Percentiles rank a stretch among this genome's conserved stretches.
phyloP scores from a whole-genome alignment of 2,797 vertebrate genomes.

The Notoglanidium macrostoma region DNA sequence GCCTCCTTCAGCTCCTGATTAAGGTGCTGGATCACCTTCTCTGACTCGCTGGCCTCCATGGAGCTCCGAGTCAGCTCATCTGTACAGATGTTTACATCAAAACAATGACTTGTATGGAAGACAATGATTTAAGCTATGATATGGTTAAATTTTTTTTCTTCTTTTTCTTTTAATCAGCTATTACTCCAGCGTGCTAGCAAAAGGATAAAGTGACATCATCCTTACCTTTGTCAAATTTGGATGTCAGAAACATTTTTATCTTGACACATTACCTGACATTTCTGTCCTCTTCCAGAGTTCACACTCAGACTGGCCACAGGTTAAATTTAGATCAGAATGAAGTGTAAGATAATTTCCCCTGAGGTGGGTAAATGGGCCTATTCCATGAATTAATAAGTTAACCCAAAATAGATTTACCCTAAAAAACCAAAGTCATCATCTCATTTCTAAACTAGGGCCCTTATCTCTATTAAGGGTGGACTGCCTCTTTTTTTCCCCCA shows the following conservation, averaged over 20 bases:
- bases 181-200: not conserved
- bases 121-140: not conserved
- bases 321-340: slow-evolving; percentile 67
- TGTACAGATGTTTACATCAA: slow-evolving; percentile 60
- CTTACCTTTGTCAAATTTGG: not conserved
- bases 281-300: slow-evolving; percentile 45
- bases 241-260: slow-evolving; percentile 26
- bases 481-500: not conserved
- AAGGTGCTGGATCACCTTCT: slow-evolving; percentile 88
- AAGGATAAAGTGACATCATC: not conserved
- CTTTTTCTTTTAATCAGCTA: not conserved
- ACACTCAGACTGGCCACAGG: slow-evolving; percentile 56
- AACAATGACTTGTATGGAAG: not conserved
- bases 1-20: slow-evolving; percentile 88
- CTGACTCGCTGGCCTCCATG: slow-evolving; percentile 84
- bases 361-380: slow-evolving; percentile 68
- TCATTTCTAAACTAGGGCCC: slow-evolving; percentile 52
- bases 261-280: slow-evolving; percentile 22
- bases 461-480: slow-evolving; percentile 37
- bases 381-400: slow-evolving; percentile 77
- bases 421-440: slow-evolving; percentile 42
- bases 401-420: slow-evolving; percentile 71
- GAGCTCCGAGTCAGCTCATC: slow-evolving; percentile 87
- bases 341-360: slow-evolving; percentile 73
- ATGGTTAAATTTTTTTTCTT: not conserved